These are phyloP conservation scores for Turritopsis dohrnii DNA, from an alignment of 30 jellyfish, hydroid and myxozoan species.

Conservation along the genomic window DNA sequence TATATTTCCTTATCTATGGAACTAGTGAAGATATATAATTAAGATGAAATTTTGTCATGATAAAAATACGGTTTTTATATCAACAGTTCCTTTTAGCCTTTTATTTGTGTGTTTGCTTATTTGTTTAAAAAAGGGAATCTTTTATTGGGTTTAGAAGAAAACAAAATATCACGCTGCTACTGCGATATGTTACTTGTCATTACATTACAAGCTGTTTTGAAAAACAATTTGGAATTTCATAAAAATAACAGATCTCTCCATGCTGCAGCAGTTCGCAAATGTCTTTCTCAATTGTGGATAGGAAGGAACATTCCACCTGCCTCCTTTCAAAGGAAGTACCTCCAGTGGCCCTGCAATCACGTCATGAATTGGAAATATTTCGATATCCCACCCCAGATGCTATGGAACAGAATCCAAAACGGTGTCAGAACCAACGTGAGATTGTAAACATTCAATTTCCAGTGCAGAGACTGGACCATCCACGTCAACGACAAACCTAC, in stretches of 20 bases:
- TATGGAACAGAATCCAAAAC: background rate
- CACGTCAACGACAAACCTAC: background rate
- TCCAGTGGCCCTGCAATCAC: background rate
- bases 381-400: conserved; percentile 4
- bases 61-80: too few species aligned
- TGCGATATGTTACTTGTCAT: background rate
- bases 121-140: background rate
- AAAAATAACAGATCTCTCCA: background rate
- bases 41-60: background rate
- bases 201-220: background rate
- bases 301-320: background rate
- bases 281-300: background rate
- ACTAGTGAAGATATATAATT: background rate
- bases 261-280: background rate
- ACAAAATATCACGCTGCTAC: background rate
- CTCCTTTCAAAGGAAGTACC: background rate
- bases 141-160: background rate
- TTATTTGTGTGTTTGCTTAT: background rate
- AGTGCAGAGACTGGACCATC: background rate
- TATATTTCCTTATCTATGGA: too few species aligned
- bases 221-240: background rate
- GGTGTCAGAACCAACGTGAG: background rate
- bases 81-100: background rate
- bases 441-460: conserved; percentile 5
- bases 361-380: background rate